Conservation (phyloP, 2,888 invertebrate genomes). For the Zaprionus obscuricornis region DNA sequence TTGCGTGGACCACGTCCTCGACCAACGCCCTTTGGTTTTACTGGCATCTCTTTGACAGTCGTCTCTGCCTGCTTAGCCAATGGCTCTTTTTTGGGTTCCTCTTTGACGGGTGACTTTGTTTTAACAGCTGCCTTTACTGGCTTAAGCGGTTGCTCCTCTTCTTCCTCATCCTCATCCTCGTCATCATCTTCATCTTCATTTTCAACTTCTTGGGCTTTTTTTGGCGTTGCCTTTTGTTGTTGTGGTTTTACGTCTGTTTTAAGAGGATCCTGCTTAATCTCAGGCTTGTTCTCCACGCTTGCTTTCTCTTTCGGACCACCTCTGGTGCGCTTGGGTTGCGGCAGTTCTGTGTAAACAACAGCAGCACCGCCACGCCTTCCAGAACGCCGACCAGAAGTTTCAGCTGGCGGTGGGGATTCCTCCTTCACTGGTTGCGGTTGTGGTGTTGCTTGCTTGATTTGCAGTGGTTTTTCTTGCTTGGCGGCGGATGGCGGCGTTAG, state of each 20-base stretch:
- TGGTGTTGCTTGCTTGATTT: constrained; percentile 12
- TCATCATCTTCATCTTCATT: constrained; percentile 1
- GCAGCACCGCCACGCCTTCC: constrained; percentile 73
- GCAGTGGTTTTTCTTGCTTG: not conserved
- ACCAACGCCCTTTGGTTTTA: constrained; percentile 35
- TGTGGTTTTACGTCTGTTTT: constrained; percentile 20
- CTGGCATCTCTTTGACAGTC: not conserved
- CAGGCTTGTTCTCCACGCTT: constrained; percentile 15
- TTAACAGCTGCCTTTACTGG: constrained; percentile 1
- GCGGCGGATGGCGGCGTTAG: not conserved
- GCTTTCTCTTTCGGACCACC: constrained; percentile 51
- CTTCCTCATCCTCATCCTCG: not conserved
- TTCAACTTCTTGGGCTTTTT: constrained; percentile 9
- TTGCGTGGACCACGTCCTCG: constrained; percentile 75
- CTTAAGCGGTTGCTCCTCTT: not conserved
- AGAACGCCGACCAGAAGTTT: constrained; percentile 64
- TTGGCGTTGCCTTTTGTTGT: no score
- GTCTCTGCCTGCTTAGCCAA: constrained; percentile 1
- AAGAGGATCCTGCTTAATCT: constrained; percentile 25
- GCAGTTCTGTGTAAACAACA: constrained; percentile 69
- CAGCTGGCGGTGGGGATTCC: constrained; percentile 28
- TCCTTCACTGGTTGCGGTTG: constrained; percentile 17
- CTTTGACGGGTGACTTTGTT: constrained; percentile 20
- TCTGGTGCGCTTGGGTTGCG: constrained; percentile 74
- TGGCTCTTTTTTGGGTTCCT: constrained; percentile 8